Evolutionary conservation across 1,140 invertebrate genomes (phyloP), one percentile per base, ranked within the genome.

Genomic region (Apis cerana): DNA sequence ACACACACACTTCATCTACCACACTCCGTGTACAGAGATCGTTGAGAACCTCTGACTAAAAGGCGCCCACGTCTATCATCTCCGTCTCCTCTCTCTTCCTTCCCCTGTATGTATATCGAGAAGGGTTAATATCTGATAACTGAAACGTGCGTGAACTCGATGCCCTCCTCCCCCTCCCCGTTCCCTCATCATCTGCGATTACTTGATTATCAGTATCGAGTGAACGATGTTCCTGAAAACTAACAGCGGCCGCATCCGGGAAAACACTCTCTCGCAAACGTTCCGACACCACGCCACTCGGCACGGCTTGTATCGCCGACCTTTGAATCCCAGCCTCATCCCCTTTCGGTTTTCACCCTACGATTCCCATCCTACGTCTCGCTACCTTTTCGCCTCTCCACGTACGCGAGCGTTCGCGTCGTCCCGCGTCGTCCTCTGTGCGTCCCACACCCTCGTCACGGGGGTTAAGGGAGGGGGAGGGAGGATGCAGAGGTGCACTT

Each of bases 141-240:
- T 90, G 87, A 88, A 89, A 90, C 85, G 88, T 85, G 78, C 84
- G 78, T 43, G 33, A 43, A 87, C 87, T 88, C 88, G 85, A 89
- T 89, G 88, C 2, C 33, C 27, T 2, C 27, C 27, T 27, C 33
- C 33, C 33, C 2, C 33, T 3, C 2, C 33, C 33, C 33, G 2
- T 85, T 85, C 84, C 82, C 85, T 84, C 85, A 87, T 90, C 88
- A 88, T 90, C 88, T 90, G 89, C 88, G 87, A 92, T 91, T 88
- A 91, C 90, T 90, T 89, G 84, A 91, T 92, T 90, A 91, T 90
- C 88, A 87, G 88, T 79, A 87, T 89, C 90, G 89, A 91, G 87
- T 84, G 83, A 84, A 67, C 87, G 82, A 80, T 76, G 75, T 82
- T 85, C 71, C 82, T 79, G 27, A 43, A 43, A 87, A 90, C 76